Evolutionary conservation across 2,113 vertebrate species (phyloP).

Genomic region (Fregata magnificens): DNA sequence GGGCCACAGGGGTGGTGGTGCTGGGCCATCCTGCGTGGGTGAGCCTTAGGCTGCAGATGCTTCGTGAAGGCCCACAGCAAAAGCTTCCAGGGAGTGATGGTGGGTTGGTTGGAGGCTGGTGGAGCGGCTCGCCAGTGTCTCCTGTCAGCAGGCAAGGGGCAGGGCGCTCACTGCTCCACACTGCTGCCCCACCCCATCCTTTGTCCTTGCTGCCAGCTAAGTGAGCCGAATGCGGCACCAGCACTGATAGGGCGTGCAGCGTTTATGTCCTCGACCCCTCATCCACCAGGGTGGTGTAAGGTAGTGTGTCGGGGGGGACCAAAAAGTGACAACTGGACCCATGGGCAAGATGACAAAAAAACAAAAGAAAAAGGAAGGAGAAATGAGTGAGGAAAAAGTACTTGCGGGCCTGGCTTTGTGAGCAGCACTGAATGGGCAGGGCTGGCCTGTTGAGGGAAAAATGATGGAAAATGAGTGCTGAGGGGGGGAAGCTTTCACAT

Average conservation of each 20-base stretch:
- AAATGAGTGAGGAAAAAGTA: not conserved
- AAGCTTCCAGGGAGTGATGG: not conserved
- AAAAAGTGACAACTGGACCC: not conserved
- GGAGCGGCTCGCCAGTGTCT: fast-evolving
- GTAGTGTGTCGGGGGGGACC: not conserved
- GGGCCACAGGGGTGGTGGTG: not conserved
- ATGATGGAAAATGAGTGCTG: not conserved
- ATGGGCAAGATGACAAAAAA: not conserved
- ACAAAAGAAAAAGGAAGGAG: not conserved
- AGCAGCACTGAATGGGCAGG: not conserved
- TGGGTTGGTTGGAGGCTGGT: not conserved
- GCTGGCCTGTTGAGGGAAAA: not conserved
- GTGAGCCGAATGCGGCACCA: not conserved
- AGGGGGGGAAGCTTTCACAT: not conserved
- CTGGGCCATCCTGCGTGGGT: not conserved
- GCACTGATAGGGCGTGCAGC: not conserved
- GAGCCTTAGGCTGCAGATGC: not conserved
- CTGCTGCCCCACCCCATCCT: not conserved
- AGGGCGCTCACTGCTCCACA: fast-evolving
- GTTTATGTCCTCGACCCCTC: not conserved
- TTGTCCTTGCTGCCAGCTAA: not conserved
- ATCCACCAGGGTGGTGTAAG: not conserved
- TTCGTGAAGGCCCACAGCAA: not conserved
- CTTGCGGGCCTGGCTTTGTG: not conserved
- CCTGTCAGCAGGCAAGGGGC: not conserved